Conservation (phyloP, 1,140 invertebrate genomes). For the Heliothis virescens region DNA sequence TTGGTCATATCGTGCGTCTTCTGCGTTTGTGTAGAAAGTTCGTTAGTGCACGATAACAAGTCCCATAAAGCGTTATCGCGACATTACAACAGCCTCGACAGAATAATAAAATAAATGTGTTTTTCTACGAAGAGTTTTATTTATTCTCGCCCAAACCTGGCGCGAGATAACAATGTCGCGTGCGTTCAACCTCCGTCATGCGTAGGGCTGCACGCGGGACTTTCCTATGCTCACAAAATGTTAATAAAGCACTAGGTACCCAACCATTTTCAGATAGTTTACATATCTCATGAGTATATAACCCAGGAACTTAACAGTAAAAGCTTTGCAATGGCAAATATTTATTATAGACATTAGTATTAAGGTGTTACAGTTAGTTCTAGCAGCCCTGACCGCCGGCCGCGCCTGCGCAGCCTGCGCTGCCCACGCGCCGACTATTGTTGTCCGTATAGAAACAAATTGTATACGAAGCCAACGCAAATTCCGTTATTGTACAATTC, state of each 20-base stretch:
- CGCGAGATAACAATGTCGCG: constrained; percentile 82
- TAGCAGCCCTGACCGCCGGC: constrained; percentile 58
- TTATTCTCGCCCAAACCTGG: constrained; percentile 79
- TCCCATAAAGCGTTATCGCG: constrained; percentile 81
- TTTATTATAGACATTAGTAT: neutral
- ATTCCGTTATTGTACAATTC: constrained; percentile 39
- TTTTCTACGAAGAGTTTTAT: constrained; percentile 83
- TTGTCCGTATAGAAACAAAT: constrained; percentile 32
- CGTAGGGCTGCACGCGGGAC: constrained; percentile 61
- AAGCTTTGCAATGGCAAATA: neutral
- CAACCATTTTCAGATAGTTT: neutral
- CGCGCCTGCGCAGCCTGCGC: constrained; percentile 65
- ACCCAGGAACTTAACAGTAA: neutral
- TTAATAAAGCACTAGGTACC: neutral
- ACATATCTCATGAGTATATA: neutral
- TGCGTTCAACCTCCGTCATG: constrained; percentile 73
- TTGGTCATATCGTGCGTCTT: neutral
- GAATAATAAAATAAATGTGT: constrained; percentile 83
- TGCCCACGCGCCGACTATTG: constrained; percentile 72
- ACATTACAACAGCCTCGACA: constrained; percentile 67
- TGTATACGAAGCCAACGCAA: constrained; percentile 27
- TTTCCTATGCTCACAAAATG: neutral
- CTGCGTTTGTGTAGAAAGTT: constrained; percentile 67
- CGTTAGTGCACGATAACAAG: constrained; percentile 72
- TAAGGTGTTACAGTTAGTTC: constrained; percentile 27